Percentiles rank a stretch among this genome's conserved stretches.
These are phyloP conservation scores for Tortricodes alternella DNA, from an alignment of 2,888 invertebrate species.

Conservation along the genomic window DNA sequence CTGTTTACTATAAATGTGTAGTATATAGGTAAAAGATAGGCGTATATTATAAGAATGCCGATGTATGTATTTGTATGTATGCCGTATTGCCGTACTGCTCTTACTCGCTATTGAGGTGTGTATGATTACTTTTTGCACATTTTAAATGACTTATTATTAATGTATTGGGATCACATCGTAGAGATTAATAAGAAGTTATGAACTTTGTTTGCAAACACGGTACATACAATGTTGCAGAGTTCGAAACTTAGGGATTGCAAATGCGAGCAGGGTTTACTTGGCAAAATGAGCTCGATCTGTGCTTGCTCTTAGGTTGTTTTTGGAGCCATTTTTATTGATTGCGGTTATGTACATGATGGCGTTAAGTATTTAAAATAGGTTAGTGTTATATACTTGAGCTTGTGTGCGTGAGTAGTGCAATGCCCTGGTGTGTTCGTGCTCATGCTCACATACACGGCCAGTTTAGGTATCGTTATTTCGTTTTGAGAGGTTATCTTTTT, in stretches of 20 bases:
- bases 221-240: constrained; percentile 52
- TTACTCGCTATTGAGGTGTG: constrained; percentile 43
- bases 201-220: constrained; percentile 57
- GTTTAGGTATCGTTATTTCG: constrained; percentile 30
- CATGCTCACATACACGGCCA: constrained; percentile 37
- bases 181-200: constrained; percentile 53
- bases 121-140: constrained; percentile 46
- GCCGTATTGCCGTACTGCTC: constrained; percentile 50
- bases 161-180: constrained; percentile 41
- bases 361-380: constrained; percentile 27
- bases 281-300: not conserved
- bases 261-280: too few relatives aligned
- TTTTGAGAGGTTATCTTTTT: constrained; percentile 36
- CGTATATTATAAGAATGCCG: constrained; percentile 43
- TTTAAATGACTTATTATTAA: constrained; percentile 44
- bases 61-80: constrained; percentile 42
- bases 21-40: constrained; percentile 38
- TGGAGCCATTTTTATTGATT: constrained; percentile 21
- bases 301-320: constrained; percentile 10
- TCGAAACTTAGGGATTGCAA: constrained; percentile 14
- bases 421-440: constrained; percentile 40
- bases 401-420: constrained; percentile 45
- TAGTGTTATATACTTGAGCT: constrained; percentile 36
- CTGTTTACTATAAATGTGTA: constrained; percentile 38
- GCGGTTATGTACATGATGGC: constrained; percentile 23